Conservation (phyloP, 2,888 invertebrate genomes). For the Andricus quercusramuli region DNA sequence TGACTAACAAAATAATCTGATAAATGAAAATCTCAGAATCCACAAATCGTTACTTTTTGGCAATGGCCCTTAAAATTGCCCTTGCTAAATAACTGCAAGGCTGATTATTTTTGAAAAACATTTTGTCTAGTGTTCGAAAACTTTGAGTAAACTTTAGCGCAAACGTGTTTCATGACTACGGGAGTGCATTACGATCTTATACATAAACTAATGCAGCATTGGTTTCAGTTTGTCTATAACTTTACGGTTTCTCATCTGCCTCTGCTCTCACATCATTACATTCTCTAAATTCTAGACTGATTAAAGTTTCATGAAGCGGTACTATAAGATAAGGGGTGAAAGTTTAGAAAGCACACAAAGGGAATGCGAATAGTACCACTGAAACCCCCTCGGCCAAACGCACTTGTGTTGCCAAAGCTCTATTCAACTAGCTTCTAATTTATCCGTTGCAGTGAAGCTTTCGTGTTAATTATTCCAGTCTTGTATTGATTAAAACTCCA, state of each 20-base stretch:
- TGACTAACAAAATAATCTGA: no score
- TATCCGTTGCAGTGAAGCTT: conserved; percentile 6
- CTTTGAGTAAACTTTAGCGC: no score
- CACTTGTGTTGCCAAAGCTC: conserved; percentile 23
- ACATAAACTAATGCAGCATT: no score
- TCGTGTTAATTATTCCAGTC: conserved; percentile 3
- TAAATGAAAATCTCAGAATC: no score
- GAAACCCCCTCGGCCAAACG: background rate
- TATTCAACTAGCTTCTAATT: conserved; percentile 16
- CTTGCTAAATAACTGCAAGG: no score
- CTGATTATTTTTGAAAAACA: no score
- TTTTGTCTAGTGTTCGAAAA: no score
- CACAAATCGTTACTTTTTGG: no score
- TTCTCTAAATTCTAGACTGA: conserved; percentile 14
- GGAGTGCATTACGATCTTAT: no score
- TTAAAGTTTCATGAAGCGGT: background rate
- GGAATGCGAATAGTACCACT: conserved; percentile 18
- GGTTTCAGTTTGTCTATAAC: background rate
- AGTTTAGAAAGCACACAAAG: conserved; percentile 30
- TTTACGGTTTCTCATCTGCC: background rate
- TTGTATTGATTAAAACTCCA: conserved; percentile 11
- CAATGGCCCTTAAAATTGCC: no score
- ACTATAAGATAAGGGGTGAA: conserved; percentile 2
- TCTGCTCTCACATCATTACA: conserved; percentile 9
- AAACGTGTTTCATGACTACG: no score